Conservation (phyloP, 1,140 invertebrate genomes). For the Sinonovacula constricta region DNA sequence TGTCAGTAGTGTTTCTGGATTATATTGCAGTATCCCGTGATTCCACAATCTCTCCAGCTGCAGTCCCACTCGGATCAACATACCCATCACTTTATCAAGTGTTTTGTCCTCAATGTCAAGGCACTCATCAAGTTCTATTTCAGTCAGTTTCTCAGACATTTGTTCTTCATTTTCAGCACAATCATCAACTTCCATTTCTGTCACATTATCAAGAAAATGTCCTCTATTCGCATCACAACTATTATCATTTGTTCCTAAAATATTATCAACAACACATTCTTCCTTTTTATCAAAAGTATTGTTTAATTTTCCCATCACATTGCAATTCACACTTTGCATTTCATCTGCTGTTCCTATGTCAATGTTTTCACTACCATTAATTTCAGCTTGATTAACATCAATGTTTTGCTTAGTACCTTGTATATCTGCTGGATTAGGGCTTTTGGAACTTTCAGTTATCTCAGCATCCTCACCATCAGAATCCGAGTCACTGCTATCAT, state of each 20-base stretch:
- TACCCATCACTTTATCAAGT: conserved; percentile 33
- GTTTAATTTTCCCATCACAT: no score
- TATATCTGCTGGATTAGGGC: no score
- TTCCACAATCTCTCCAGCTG: conserved; percentile 20
- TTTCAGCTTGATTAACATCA: neutral
- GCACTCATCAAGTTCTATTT: neutral
- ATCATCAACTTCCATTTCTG: neutral
- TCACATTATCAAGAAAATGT: neutral
- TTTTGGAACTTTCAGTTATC: no score
- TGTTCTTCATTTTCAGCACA: neutral
- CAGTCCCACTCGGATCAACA: conserved; percentile 30
- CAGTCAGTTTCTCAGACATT: neutral
- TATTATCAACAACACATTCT: no score
- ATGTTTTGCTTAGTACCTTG: no score
- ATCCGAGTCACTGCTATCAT: no score
- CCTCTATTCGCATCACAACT: neutral
- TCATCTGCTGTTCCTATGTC: neutral
- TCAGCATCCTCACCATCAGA: no score
- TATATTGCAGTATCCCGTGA: conserved; percentile 6
- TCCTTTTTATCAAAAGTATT: no score
- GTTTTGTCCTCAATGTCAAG: neutral
- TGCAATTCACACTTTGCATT: neutral
- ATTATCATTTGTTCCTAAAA: no score
- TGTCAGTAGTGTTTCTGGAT: conserved; percentile 13
- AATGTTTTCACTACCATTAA: neutral